A percentile compares a stretch with the other conserved stretches of the same genome.
These are phyloP conservation scores for Hormaphis cornu DNA, from an alignment of 1,140 invertebrate genomes.

Conservation along the genomic window DNA sequence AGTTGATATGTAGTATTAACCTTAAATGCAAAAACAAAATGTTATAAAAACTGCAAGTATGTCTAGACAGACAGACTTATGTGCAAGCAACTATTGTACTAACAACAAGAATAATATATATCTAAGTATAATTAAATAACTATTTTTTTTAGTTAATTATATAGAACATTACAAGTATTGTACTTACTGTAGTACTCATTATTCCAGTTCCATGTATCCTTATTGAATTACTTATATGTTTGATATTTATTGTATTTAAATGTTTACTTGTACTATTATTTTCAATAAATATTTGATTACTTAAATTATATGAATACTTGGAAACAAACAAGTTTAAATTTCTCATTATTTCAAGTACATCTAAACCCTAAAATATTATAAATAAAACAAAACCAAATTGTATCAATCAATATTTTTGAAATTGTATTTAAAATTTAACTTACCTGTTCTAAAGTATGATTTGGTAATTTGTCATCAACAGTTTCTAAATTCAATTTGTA, in stretches of 20 bases:
- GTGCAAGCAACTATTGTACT: too few relatives aligned
- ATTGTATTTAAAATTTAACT: not conserved
- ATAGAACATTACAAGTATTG: too few relatives aligned
- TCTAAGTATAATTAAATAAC: too few relatives aligned
- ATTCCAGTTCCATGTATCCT: slow-evolving; percentile 95
- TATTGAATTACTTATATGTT: slow-evolving; percentile 94
- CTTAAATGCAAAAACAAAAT: slow-evolving; percentile 39
- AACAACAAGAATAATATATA: too few relatives aligned
- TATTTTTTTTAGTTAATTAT: too few relatives aligned
- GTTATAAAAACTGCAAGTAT: not conserved
- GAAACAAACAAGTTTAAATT: slow-evolving; percentile 94
- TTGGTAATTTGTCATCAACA: slow-evolving; percentile 85
- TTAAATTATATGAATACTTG: slow-evolving; percentile 90
- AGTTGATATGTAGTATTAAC: slow-evolving; percentile 97
- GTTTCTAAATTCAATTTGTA: slow-evolving; percentile 74
- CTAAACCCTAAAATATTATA: slow-evolving; percentile 61
- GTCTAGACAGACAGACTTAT: too few relatives aligned
- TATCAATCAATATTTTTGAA: not conserved
- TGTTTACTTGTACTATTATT: slow-evolving; percentile 84
- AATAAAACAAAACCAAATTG: not conserved
- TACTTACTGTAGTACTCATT: slow-evolving; percentile 82
- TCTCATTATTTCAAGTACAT: slow-evolving; percentile 94
- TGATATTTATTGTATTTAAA: slow-evolving; percentile 91
- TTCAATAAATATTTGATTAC: slow-evolving; percentile 95
- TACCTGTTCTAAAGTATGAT: slow-evolving; percentile 88